These are phyloP conservation scores for Daboia siamensis DNA, from an alignment of 2,113 vertebrate genomes.

Conservation along the genomic window DNA sequence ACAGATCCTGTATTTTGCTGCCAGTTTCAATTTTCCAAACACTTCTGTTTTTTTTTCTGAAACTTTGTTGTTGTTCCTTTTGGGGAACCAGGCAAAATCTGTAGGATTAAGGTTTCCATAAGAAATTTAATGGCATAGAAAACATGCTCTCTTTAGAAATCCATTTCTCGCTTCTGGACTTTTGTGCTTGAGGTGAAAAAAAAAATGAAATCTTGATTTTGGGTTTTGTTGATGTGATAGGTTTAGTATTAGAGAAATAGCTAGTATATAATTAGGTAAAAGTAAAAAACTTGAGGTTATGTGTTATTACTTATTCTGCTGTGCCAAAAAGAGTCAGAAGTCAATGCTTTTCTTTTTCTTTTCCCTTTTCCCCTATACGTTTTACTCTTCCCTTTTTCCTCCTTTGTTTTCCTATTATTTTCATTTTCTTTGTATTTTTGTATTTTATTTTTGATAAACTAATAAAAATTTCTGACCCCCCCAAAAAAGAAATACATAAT, in stretches of 20 bases:
- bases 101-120: background rate
- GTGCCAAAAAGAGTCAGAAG: background rate
- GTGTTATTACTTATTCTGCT: background rate
- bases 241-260: background rate
- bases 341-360: background rate
- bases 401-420: background rate
- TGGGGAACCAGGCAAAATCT: background rate
- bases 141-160: background rate
- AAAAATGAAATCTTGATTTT: background rate
- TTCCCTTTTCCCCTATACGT: background rate
- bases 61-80: background rate
- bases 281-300: background rate
- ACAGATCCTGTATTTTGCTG: constrained; percentile 2
- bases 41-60: constrained; percentile 19
- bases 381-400: background rate
- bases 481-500: background rate
- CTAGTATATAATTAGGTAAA: background rate
- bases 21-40: constrained; percentile 17
- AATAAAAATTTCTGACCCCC: background rate
- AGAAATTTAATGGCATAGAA: background rate
- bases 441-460: background rate
- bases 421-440: background rate
- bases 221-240: background rate
- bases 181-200: background rate
- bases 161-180: background rate